Conservation (phyloP, 2,888 invertebrate species). For the Catocala nupta region DNA sequence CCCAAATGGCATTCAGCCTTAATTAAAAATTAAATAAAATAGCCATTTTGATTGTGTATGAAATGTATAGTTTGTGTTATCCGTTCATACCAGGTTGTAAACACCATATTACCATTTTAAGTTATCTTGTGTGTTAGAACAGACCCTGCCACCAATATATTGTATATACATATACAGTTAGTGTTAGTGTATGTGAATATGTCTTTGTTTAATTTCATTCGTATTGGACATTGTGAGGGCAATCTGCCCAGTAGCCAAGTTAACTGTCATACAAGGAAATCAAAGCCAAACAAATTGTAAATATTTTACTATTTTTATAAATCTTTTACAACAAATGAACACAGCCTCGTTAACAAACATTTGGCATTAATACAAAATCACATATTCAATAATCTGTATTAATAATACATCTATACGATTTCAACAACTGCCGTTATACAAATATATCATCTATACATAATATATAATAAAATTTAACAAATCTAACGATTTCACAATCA, state of each 20-base stretch:
- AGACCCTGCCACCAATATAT: too few relatives aligned
- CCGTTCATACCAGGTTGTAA: too few relatives aligned
- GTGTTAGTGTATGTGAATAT: background rate
- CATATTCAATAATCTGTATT: slow-evolving; percentile 50
- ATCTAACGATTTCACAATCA: slow-evolving; percentile 46
- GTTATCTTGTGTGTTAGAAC: too few relatives aligned
- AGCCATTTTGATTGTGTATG: too few relatives aligned
- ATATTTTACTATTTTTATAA: slow-evolving; percentile 64
- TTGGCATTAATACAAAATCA: slow-evolving; percentile 57
- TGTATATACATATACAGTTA: too few relatives aligned
- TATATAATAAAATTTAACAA: slow-evolving; percentile 41
- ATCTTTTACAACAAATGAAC: slow-evolving; percentile 60
- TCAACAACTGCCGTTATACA: slow-evolving; percentile 50
- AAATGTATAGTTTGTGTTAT: too few relatives aligned
- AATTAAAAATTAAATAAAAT: too few relatives aligned
- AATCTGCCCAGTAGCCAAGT: background rate
- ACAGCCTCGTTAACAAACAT: slow-evolving; percentile 64
- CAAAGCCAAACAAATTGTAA: slow-evolving; percentile 56
- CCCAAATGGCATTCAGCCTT: too few relatives aligned
- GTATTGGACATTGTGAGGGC: too few relatives aligned
- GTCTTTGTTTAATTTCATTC: too few relatives aligned
- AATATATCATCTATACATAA: slow-evolving; percentile 50
- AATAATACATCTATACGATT: slow-evolving; percentile 52
- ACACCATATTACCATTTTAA: too few relatives aligned
- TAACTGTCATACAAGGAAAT: slow-evolving; percentile 45